Conservation (phyloP, 2,888 invertebrate genomes). For the Andrena bucephala region DNA sequence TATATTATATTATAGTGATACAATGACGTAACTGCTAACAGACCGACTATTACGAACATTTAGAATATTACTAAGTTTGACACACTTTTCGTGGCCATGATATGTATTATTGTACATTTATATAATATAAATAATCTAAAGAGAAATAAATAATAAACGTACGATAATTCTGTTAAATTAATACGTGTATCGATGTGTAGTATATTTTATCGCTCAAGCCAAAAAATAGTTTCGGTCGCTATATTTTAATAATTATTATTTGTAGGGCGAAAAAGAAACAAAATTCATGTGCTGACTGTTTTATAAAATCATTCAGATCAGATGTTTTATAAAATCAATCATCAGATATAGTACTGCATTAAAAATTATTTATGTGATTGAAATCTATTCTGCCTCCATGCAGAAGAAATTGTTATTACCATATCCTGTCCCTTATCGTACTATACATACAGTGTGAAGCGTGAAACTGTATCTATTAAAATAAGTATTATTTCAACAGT, state of each 20-base stretch:
- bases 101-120: conserved; percentile 73
- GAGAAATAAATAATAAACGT: conserved; percentile 61
- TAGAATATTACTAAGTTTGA: conserved; percentile 32
- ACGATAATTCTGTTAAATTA: not conserved
- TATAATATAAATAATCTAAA: conserved; percentile 69
- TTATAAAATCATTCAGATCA: too few relatives aligned
- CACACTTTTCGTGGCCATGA: conserved; percentile 66
- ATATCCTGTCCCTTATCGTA: too few relatives aligned
- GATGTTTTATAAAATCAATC: too few relatives aligned
- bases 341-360: too few relatives aligned
- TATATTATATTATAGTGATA: conserved; percentile 25
- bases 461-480: too few relatives aligned
- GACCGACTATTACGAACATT: conserved; percentile 32
- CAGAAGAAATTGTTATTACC: too few relatives aligned
- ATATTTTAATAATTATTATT: not conserved
- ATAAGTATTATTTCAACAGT: too few relatives aligned
- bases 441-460: too few relatives aligned
- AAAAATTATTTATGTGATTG: too few relatives aligned
- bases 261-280: too few relatives aligned
- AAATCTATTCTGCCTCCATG: too few relatives aligned
- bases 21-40: conserved; percentile 31
- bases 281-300: too few relatives aligned
- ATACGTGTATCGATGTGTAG: conserved; percentile 13
- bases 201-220: not conserved
- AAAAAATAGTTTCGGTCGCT: not conserved